Conservation (phyloP, 2,888 invertebrate species). For the Tenthredo scrophulariae region DNA sequence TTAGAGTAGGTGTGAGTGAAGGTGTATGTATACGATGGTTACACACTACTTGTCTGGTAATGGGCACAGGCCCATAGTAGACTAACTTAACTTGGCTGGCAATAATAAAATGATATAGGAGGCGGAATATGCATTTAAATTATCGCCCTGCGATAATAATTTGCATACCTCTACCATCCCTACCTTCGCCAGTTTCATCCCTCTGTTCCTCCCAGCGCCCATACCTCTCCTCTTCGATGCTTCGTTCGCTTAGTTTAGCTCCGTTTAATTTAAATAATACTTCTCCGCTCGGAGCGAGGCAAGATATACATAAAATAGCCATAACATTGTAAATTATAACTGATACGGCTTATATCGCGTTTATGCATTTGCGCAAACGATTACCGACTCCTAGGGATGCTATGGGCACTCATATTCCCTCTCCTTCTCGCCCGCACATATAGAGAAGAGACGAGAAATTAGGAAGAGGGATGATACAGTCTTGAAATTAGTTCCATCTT, state of each 20-base stretch:
- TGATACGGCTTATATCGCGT: slow-evolving; percentile 77
- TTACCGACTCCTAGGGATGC: slow-evolving; percentile 61
- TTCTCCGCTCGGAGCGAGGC: slow-evolving; percentile 71
- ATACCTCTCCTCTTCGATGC: slow-evolving; percentile 64
- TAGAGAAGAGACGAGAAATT: slow-evolving; percentile 24
- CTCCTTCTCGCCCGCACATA: not conserved
- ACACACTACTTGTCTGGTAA: slow-evolving; percentile 56
- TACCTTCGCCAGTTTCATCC: slow-evolving; percentile 53
- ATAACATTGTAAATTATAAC: slow-evolving; percentile 79
- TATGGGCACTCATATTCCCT: slow-evolving; percentile 15
- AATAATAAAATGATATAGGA: slow-evolving; percentile 79
- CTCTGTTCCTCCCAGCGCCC: slow-evolving; percentile 65
- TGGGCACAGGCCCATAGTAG: slow-evolving; percentile 69
- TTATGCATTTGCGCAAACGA: slow-evolving; percentile 61
- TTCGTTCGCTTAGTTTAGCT: slow-evolving; percentile 77
- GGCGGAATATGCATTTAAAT: slow-evolving; percentile 79
- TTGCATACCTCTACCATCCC: slow-evolving; percentile 59
- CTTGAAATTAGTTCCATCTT: slow-evolving; percentile 3
- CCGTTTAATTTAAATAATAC: slow-evolving; percentile 79
- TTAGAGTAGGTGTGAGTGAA: not conserved
- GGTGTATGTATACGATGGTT: slow-evolving; percentile 2
- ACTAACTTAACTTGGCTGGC: slow-evolving; percentile 75
- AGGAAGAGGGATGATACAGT: slow-evolving; percentile 27
- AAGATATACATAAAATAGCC: slow-evolving; percentile 79
- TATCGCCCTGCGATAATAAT: slow-evolving; percentile 78